These are phyloP conservation scores for Suricata suricatta DNA, from an alignment of 2,113 vertebrate genomes.

Conservation along the genomic window DNA sequence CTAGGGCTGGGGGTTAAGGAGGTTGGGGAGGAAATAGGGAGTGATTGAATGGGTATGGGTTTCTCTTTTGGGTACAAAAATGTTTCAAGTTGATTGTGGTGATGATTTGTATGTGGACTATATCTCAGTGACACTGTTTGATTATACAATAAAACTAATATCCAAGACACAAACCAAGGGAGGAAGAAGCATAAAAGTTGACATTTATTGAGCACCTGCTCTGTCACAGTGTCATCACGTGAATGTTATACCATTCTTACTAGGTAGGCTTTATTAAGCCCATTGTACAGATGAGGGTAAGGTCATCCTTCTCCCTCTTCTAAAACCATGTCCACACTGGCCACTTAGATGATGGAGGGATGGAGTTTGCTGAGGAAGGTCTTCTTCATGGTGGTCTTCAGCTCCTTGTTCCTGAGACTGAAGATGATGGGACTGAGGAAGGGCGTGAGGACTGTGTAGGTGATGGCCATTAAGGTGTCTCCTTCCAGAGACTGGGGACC, in stretches of 20 bases:
- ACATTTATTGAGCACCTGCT: not conserved
- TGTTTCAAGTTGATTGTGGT: not conserved
- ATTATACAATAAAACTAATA: not conserved
- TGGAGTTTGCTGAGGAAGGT: not conserved
- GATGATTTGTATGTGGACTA: not conserved
- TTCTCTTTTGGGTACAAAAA: not conserved
- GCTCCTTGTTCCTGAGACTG: conserved; percentile 78
- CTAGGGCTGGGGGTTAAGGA: not conserved
- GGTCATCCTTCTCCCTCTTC: not conserved
- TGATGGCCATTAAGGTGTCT: conserved; percentile 57
- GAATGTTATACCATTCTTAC: not conserved
- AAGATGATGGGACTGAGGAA: conserved; percentile 81
- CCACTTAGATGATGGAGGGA: not conserved
- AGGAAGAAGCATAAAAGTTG: not conserved
- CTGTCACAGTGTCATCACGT: not conserved
- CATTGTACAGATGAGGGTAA: too few relatives aligned
- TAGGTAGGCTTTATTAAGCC: not conserved
- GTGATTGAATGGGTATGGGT: not conserved
- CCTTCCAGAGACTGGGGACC: conserved; percentile 27
- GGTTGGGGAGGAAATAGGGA: not conserved
- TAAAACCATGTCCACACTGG: not conserved
- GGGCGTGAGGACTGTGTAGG: conserved; percentile 76
- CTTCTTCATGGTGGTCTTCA: conserved; percentile 61
- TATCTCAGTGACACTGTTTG: not conserved
- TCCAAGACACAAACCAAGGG: not conserved